phyloP scores from a whole-genome alignment of 1,140 invertebrate genomes.

The Popillia japonica region DNA sequence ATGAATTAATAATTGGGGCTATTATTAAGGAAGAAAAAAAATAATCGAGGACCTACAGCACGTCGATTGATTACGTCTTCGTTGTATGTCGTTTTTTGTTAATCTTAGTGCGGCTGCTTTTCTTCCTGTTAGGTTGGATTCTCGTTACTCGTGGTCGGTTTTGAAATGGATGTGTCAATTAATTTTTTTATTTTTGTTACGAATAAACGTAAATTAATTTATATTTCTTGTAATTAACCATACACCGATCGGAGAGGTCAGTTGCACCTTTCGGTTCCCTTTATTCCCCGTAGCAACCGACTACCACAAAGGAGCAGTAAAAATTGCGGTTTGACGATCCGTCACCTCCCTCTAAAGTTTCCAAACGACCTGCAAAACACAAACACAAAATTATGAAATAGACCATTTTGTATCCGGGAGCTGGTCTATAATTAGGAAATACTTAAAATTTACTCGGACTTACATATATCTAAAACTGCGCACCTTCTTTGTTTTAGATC shows the following conservation, averaged over 20 bases:
- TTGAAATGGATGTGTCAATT: no score
- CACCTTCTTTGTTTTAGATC: not conserved
- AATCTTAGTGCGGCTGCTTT: no score
- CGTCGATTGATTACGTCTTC: not conserved
- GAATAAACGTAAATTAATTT: not conserved
- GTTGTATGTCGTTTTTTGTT: not conserved
- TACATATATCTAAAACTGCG: no score
- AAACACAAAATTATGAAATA: slow-evolving; percentile 12
- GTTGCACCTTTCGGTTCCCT: not conserved
- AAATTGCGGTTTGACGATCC: slow-evolving; percentile 3
- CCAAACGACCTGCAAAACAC: not conserved
- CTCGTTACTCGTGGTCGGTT: no score
- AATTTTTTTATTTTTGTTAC: no score
- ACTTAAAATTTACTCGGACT: not conserved
- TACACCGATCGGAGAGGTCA: not conserved
- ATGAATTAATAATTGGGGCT: slow-evolving; percentile 34
- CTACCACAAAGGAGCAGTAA: not conserved
- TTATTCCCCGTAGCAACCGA: not conserved
- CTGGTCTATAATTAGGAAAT: not conserved
- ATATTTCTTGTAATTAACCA: not conserved
- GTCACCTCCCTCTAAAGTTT: not conserved
- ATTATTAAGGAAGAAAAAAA: slow-evolving; percentile 24
- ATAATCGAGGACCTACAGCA: slow-evolving; percentile 19
- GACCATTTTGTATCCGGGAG: slow-evolving; percentile 9
- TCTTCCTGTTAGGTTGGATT: no score